Conservation (phyloP, 2,797 vertebrate genomes). For the Austrolebias charrua region DNA sequence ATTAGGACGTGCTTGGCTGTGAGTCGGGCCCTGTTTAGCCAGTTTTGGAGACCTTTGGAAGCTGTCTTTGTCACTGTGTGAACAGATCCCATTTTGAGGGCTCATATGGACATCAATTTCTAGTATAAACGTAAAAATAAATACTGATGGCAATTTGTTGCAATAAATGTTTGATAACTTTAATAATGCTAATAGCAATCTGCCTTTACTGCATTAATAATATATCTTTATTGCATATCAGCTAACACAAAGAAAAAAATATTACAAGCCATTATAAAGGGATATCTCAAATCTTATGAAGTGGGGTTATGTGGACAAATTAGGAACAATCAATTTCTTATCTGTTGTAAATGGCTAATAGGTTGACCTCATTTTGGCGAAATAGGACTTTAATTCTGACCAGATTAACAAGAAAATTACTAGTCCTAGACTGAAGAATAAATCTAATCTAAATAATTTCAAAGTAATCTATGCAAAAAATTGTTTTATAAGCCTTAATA, state of each 20-base stretch:
- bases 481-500: too few species aligned
- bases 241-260: slow-evolving; percentile 37
- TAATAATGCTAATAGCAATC: slow-evolving; percentile 35
- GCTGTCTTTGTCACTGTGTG: slow-evolving; percentile 56
- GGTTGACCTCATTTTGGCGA: too few species aligned
- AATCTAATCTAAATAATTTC: too few species aligned
- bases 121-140: slow-evolving; percentile 17
- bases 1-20: slow-evolving; percentile 73
- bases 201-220: slow-evolving; percentile 48
- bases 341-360: too few species aligned
- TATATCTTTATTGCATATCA: slow-evolving; percentile 61
- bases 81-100: slow-evolving; percentile 25
- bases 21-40: slow-evolving; percentile 34
- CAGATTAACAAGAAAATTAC: too few species aligned
- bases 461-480: too few species aligned
- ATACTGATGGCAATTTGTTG: slow-evolving; percentile 11
- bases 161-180: slow-evolving; percentile 1
- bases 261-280: slow-evolving; percentile 10
- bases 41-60: slow-evolving; percentile 50
- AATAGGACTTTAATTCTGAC: too few species aligned
- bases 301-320: too few species aligned
- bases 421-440: too few species aligned
- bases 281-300: too few species aligned
- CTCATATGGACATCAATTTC: slow-evolving; percentile 6
- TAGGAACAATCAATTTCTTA: too few species aligned